Base-by-base conservation (phyloP, 2,113 vertebrate genomes). In the Gobiocypris rarus region DNA sequence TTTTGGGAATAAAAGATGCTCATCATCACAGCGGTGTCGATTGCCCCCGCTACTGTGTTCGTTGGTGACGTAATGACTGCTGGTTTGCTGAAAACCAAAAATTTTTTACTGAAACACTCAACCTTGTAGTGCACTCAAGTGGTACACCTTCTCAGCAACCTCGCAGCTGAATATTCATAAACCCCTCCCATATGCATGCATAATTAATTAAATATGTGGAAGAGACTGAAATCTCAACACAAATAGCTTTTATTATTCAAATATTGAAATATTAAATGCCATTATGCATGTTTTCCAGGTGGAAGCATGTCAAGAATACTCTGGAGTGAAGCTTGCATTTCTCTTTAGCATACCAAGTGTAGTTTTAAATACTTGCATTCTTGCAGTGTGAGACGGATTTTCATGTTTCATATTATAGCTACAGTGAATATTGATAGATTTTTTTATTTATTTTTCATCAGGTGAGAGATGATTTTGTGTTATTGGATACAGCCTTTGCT, bases 91-190 rank as follows among this genome's bases (percentile, higher is more conserved):
- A 5, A 76, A 34, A 56, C 8, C 58, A 31, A 79, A 45, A 1
- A 26, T 65, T 79, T 38, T 65, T 80, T 26, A 65, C 9, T 28
- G 15, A 50, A 50, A 65, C 59, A 4, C 31, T 84, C 28, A 75
- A 50, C 43, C 73, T 76, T 19, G 17, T 31, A 79, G 38, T 74
- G 58, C 75, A 71, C 56, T 58, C 22, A 50, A 71, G 81, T 79
- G 41, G 5, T 69, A 63, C 85, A 38, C 74, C 38, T 54, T 63
- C 41, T 75, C 71, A n/a, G 6, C 50, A 34, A 5, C 38, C 52
- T 45, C 9, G 43, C 1, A n/a, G 75, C 71, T 84, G 78, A 89
- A 89, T 89, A 87, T 87, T 87, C 80, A 89, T 84, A 45, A 75
- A 28, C 41, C 67, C 79, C 82, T 63, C 82, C 82, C 54, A 11